A percentile compares a stretch with the other conserved stretches of the same genome.
These are phyloP conservation scores for Triplophysa yarkandensis DNA, from an alignment of 2,797 vertebrate genomes.

Conservation along the genomic window DNA sequence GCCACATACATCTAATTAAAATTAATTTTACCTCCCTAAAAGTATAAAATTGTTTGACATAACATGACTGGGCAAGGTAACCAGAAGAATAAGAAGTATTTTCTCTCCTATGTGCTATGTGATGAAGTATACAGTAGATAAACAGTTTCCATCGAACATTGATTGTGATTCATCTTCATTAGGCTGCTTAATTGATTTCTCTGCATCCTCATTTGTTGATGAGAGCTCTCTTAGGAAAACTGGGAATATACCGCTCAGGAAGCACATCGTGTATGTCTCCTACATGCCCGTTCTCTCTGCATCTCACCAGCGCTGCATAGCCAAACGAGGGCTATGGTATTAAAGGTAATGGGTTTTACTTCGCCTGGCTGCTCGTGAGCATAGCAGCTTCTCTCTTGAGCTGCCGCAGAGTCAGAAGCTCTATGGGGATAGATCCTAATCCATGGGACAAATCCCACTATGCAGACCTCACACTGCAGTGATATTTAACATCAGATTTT, in stretches of 20 bases:
- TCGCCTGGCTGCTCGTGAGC: constrained; percentile 10
- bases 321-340: background rate
- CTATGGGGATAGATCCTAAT: constrained; percentile 28
- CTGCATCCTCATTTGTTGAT: background rate
- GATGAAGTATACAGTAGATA: background rate
- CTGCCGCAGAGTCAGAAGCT: constrained; percentile 25
- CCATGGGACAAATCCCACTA: constrained; percentile 36
- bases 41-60: too few relatives aligned
- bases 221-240: background rate
- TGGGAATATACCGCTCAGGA: constrained; percentile 2
- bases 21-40: too few relatives aligned
- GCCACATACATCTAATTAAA: too few relatives aligned
- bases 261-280: background rate
- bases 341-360: constrained; percentile 29
- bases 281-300: constrained; percentile 29
- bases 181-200: constrained; percentile 3
- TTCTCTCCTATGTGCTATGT: background rate
- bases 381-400: constrained; percentile 1
- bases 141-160: background rate
- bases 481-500: background rate
- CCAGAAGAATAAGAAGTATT: background rate
- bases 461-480: constrained; percentile 39
- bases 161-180: background rate
- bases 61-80: background rate
- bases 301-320: background rate